Conservation (phyloP, 2,888 invertebrate genomes). For the Leucoptera coffeella region DNA sequence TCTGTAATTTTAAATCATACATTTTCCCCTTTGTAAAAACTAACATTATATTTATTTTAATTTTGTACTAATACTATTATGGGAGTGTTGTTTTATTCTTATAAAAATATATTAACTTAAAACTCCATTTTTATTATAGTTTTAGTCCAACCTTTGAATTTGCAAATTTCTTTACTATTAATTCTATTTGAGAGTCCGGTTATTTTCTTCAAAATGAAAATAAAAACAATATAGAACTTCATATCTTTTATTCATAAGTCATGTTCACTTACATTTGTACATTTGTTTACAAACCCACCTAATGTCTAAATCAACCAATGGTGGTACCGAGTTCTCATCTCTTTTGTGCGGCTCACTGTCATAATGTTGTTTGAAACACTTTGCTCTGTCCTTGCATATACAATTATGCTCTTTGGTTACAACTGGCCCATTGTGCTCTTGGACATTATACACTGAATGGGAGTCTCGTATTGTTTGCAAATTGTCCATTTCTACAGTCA, state of each 20-base stretch:
- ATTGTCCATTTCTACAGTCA: slow-evolving; percentile 64
- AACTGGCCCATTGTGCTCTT: slow-evolving; percentile 11
- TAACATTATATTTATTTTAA: slow-evolving; percentile 55
- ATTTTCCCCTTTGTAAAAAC: slow-evolving; percentile 51
- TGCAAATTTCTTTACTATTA: not conserved
- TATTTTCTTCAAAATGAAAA: too few relatives aligned
- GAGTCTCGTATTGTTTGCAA: slow-evolving; percentile 59
- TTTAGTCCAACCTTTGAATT: not conserved
- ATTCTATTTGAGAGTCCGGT: too few relatives aligned
- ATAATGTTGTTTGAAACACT: slow-evolving; percentile 35
- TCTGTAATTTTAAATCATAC: slow-evolving; percentile 51
- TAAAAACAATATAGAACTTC: too few relatives aligned
- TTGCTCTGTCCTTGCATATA: slow-evolving; percentile 35
- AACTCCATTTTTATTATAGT: slow-evolving; percentile 20
- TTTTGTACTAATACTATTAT: slow-evolving; percentile 56
- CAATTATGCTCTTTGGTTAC: slow-evolving; percentile 16
- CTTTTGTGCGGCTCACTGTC: slow-evolving; percentile 20
- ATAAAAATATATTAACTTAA: slow-evolving; percentile 55
- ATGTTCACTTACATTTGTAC: slow-evolving; percentile 19
- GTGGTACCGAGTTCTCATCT: slow-evolving; percentile 46
- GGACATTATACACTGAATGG: slow-evolving; percentile 20
- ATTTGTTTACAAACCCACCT: slow-evolving; percentile 58
- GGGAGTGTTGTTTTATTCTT: slow-evolving; percentile 55
- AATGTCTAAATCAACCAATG: slow-evolving; percentile 62
- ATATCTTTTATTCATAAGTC: too few relatives aligned